Evolutionary conservation across 1,140 invertebrate genomes (phyloP), one percentile per base, ranked within the genome.

Genomic region (Macrotrachela quadricornifera): DNA sequence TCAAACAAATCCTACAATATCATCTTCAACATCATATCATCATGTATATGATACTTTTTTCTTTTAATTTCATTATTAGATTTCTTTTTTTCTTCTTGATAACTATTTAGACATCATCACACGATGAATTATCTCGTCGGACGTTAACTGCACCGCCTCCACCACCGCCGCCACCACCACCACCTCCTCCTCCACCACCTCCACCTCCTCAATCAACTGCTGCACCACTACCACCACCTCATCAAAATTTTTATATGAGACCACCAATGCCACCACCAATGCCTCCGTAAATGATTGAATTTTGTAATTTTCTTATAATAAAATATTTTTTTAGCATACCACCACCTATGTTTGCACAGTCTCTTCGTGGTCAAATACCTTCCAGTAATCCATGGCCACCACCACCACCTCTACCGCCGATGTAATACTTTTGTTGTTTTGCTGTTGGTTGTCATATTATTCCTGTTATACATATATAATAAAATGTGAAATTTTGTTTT

Each of bases 151-250:
- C 55, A 12, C 46, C 46, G 10, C 21, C 47, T 46, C 49, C 51
- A 15, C 56, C 49, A 21, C 50, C 53, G 13, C 56, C 54, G 16
- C 54, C 53, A 6, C 57, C 57, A 6, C 57, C 58, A 21, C 55
- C 47, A 15, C 52, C 44, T 21, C 40, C 17, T 11, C 40, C 49
- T n/a, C 51, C 51, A 16, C 46, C 54, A 14, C 48, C 51, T 15
- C 49, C 48, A 14, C 56, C 42, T 30, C 55, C 46, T 3, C 51
- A 44, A 13, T 21, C n/a, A 13, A 43, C 17, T 3, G 40, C 46
- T 13, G 49, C 40, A 21, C 43, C 44, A 15, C 49, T 41, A 43
- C 40, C 43, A 15, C 42, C 47, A 15, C 41, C 37, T n/a, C 48
- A 48, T 49, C 47, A 42, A 30, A 30, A 2, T 30, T 30, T 30